Percentiles rank a stretch among this genome's conserved stretches.
These are phyloP conservation scores for Ichneumoninae sp. DNA, from an alignment of 2,888 invertebrate species.

Conservation along the genomic window DNA sequence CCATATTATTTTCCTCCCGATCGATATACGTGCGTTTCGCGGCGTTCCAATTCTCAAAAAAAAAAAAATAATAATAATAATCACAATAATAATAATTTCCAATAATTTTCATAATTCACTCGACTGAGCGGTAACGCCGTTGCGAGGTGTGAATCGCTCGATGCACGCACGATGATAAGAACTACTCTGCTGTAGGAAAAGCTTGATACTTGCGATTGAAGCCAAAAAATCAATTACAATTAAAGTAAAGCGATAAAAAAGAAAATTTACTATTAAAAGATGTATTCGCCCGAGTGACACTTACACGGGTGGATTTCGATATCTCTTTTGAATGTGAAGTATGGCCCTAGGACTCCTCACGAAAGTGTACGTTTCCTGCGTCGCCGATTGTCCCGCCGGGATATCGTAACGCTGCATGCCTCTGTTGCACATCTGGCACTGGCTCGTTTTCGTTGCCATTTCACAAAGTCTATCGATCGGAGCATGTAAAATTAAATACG, in stretches of 20 bases:
- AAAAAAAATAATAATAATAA: neutral
- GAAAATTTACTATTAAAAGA: neutral
- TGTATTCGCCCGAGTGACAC: conserved; percentile 48
- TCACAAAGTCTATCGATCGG: conserved; percentile 10
- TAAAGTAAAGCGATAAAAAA: neutral
- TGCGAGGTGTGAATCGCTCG: neutral
- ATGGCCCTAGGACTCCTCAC: conserved; percentile 80
- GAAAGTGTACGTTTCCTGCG: conserved; percentile 76
- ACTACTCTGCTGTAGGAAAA: neutral
- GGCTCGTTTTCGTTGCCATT: conserved; percentile 77
- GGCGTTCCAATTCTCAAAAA: conserved; percentile 16
- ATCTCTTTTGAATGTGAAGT: conserved; percentile 78
- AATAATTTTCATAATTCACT: conserved; percentile 16
- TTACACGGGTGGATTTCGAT: conserved; percentile 74
- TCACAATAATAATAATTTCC: neutral
- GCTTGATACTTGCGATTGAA: neutral
- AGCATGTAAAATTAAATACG: conserved; percentile 14
- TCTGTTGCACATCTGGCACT: conserved; percentile 80
- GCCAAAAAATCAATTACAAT: neutral
- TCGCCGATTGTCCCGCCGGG: conserved; percentile 70
- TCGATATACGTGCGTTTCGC: conserved; percentile 58
- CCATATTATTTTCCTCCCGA: conserved; percentile 54
- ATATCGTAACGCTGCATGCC: conserved; percentile 77
- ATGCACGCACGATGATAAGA: neutral
- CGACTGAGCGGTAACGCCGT: neutral